These are phyloP conservation scores for Arbacia lixula DNA, from an alignment of 53 echinoderm and acorn worm species.

Conservation along the genomic window DNA sequence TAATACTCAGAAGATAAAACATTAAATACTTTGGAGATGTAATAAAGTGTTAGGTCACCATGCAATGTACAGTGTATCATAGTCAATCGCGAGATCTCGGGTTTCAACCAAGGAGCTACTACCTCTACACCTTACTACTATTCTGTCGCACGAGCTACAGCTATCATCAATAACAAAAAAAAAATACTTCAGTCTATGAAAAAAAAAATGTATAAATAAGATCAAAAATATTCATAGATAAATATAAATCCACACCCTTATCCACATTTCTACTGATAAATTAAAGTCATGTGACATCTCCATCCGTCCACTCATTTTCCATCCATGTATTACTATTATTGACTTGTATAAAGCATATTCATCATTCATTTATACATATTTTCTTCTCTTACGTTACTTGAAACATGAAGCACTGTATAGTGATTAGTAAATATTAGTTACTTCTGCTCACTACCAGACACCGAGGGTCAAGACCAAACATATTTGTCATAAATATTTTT, in stretches of 20 bases:
- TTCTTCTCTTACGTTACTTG: too few relatives aligned
- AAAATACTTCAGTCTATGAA: slow-evolving; percentile 1
- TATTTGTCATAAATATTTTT: slow-evolving; percentile 20
- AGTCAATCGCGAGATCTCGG: too few relatives aligned
- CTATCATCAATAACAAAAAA: neutral
- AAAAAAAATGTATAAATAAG: slow-evolving; percentile 23
- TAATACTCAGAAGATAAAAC: too few relatives aligned
- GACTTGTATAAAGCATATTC: slow-evolving; percentile 20
- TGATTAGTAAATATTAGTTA: slow-evolving; percentile 28
- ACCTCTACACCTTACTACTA: too few relatives aligned
- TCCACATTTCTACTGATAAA: slow-evolving; percentile 18
- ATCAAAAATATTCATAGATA: neutral
- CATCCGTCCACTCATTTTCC: neutral
- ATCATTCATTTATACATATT: slow-evolving; percentile 23
- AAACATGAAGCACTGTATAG: slow-evolving; percentile 16
- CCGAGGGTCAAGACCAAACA: too few relatives aligned
- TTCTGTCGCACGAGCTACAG: neutral
- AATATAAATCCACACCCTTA: slow-evolving; percentile 28
- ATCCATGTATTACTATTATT: too few relatives aligned
- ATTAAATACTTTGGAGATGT: too few relatives aligned
- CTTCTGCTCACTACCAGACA: too few relatives aligned
- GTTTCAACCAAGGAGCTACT: too few relatives aligned
- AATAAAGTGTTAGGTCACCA: too few relatives aligned
- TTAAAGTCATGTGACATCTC: slow-evolving; percentile 13
- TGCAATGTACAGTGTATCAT: too few relatives aligned